Percentiles rank a stretch among this genome's conserved stretches.
These are phyloP conservation scores for Galemys pyrenaicus DNA, from an alignment of 2,113 vertebrate species.

Conservation along the genomic window DNA sequence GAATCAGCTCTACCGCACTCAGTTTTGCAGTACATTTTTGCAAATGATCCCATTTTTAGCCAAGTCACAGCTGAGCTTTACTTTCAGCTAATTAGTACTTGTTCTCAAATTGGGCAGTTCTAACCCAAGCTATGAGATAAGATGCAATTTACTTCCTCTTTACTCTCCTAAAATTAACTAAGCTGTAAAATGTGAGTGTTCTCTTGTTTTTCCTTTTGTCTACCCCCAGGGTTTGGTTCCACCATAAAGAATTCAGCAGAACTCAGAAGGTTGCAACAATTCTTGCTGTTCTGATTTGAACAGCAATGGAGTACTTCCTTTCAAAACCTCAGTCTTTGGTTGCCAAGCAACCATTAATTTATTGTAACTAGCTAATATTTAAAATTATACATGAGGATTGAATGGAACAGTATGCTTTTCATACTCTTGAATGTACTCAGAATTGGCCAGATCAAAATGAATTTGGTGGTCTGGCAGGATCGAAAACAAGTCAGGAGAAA, in stretches of 20 bases:
- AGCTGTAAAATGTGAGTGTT: constrained; percentile 50
- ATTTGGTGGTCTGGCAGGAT: neutral
- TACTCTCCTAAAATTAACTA: constrained; percentile 65
- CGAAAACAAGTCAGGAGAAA: neutral
- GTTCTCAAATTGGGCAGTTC: constrained; percentile 78
- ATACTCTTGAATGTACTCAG: neutral
- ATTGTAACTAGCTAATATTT: constrained; percentile 49
- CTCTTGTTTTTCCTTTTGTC: neutral
- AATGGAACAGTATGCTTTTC: neutral
- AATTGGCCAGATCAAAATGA: neutral
- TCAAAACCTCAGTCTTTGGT: constrained; percentile 47
- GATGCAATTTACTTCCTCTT: constrained; percentile 68
- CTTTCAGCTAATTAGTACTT: constrained; percentile 79
- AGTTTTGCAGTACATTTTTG: constrained; percentile 57
- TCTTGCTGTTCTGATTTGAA: constrained; percentile 21
- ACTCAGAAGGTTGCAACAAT: neutral
- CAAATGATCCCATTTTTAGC: constrained; percentile 76
- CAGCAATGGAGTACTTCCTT: constrained; percentile 27
- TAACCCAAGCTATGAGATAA: constrained; percentile 65
- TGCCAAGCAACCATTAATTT: constrained; percentile 66
- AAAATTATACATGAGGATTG: neutral
- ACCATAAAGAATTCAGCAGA: constrained; percentile 1
- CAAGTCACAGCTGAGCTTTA: constrained; percentile 77
- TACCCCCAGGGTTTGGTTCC: neutral
- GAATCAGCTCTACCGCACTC: constrained; percentile 47